Conservation (phyloP, 2,888 invertebrate genomes). For the Cynaeus angustus region DNA sequence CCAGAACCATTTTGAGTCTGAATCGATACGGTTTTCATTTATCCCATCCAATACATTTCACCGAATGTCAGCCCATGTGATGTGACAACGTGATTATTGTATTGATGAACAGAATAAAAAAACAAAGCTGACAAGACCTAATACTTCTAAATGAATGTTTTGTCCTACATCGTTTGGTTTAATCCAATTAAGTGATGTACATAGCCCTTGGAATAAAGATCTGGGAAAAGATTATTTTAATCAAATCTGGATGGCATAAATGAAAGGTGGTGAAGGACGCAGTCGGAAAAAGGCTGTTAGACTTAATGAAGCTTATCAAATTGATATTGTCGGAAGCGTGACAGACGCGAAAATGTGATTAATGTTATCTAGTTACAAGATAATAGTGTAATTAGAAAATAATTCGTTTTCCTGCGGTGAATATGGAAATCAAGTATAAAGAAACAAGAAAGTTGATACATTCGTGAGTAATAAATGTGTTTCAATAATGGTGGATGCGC, state of each 20-base stretch:
- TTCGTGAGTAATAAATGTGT: not conserved
- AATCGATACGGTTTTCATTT: slow-evolving; percentile 36
- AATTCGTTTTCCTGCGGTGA: slow-evolving; percentile 3
- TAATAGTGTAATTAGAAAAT: slow-evolving; percentile 30
- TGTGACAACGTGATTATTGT: slow-evolving; percentile 24
- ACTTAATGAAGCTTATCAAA: slow-evolving; percentile 19
- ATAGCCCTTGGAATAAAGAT: slow-evolving; percentile 14
- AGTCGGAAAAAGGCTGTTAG: slow-evolving; percentile 28
- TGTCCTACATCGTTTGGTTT: slow-evolving; percentile 5
- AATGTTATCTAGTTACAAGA: slow-evolving; percentile 5
- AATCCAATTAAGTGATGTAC: slow-evolving; percentile 35
- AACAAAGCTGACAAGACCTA: slow-evolving; percentile 5
- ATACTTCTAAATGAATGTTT: slow-evolving; percentile 28
- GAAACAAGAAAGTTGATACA: not conserved
- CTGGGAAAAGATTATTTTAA: slow-evolving; percentile 26
- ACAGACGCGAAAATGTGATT: slow-evolving; percentile 29
- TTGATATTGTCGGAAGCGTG: slow-evolving; percentile 13
- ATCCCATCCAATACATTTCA: slow-evolving; percentile 24
- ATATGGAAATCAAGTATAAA: not conserved
- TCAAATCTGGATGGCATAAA: slow-evolving; percentile 15
- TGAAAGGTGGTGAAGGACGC: slow-evolving; percentile 22
- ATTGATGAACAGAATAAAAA: slow-evolving; percentile 19
- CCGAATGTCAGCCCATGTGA: slow-evolving; percentile 27
- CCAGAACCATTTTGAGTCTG: no score
- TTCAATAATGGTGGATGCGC: no score